phyloP scores from a whole-genome alignment of 2,113 vertebrate species.

The Micromys minutus region DNA sequence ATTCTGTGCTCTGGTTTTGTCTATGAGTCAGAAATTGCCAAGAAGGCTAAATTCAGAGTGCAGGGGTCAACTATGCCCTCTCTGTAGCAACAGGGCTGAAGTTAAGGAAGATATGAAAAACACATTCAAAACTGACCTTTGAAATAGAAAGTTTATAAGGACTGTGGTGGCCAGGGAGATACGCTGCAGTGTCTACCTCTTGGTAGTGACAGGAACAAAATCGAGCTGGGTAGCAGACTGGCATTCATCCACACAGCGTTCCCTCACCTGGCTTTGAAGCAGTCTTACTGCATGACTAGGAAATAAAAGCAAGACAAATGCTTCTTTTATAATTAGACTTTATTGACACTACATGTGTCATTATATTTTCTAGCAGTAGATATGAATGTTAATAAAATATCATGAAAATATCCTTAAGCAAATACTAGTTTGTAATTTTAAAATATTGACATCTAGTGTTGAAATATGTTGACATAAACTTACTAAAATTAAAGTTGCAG shows the following conservation, averaged over 20 bases:
- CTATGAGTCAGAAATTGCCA: not conserved
- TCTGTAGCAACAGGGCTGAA: accelerated
- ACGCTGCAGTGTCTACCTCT: not conserved
- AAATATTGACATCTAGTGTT: conserved; percentile 80
- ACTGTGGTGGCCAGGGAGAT: too few relatives aligned
- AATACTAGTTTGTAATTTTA: conserved; percentile 68
- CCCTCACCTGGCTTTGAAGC: not conserved
- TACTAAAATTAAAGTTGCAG: conserved; percentile 77
- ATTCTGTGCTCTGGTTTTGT: not conserved
- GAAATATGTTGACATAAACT: conserved; percentile 77
- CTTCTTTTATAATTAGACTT: not conserved
- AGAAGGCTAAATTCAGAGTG: not conserved
- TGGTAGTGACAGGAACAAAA: not conserved
- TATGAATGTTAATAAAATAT: conserved; percentile 68
- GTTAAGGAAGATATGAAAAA: not conserved
- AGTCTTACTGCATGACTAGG: not conserved
- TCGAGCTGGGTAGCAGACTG: accelerated
- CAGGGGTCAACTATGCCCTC: accelerated
- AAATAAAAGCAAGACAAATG: conserved; percentile 16
- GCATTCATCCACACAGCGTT: accelerated
- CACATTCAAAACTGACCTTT: accelerated
- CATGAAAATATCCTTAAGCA: conserved; percentile 69
- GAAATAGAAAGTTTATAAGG: not conserved
- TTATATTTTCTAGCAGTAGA: conserved; percentile 59
- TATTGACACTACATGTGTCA: conserved; percentile 30